These are phyloP conservation scores for Dyspetes luteomarginatus DNA, from an alignment of 2,888 invertebrate species.

Conservation along the genomic window DNA sequence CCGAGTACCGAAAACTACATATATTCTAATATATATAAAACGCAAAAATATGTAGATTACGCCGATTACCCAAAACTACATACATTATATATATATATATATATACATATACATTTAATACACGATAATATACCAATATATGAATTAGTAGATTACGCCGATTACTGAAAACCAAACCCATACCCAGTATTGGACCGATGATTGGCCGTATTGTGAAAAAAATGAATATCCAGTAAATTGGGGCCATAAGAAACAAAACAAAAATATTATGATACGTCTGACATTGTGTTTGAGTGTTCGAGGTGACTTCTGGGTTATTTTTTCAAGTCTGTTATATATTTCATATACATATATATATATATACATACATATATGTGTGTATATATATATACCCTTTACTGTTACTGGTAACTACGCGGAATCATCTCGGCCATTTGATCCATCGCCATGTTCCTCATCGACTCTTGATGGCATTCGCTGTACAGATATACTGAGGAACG, in stretches of 20 bases:
- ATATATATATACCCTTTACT: neutral
- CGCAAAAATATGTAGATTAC: too few species aligned
- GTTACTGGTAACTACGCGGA: neutral
- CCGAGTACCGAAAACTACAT: neutral
- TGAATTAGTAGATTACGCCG: too few species aligned
- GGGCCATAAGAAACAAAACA: constrained; percentile 4
- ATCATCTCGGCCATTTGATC: constrained; percentile 37
- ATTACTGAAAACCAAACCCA: too few species aligned
- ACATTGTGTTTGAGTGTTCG: constrained; percentile 7
- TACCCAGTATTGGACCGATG: too few species aligned
- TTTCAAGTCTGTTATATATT: constrained; percentile 21
- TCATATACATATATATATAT: constrained; percentile 16
- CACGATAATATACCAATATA: too few species aligned
- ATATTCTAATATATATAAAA: neutral
- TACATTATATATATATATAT: neutral
- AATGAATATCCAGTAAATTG: neutral
- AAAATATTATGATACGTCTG: constrained; percentile 44
- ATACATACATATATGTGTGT: neutral
- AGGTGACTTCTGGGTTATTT: constrained; percentile 20
- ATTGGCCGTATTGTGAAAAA: too few species aligned
- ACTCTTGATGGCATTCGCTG: constrained; percentile 13
- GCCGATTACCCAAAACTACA: neutral
- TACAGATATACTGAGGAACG: constrained; percentile 24
- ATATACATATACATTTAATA: neutral
- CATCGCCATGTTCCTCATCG: constrained; percentile 31